phyloP scores from a whole-genome alignment of 2,888 invertebrate genomes.

The Chorisops tibialis region DNA sequence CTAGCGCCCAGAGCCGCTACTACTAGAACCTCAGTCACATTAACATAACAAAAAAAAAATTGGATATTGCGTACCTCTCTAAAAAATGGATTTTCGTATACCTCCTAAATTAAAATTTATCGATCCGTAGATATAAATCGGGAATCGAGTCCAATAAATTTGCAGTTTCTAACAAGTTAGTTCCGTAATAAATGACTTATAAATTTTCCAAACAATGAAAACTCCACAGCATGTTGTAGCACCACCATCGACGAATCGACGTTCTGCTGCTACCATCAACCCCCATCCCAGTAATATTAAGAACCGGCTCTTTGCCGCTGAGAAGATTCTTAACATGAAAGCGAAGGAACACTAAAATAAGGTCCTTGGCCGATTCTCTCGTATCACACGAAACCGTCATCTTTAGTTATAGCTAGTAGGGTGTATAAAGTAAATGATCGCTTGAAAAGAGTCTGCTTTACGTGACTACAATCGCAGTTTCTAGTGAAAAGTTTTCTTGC shows the following conservation, averaged over 20 bases:
- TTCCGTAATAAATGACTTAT: conserved; percentile 37
- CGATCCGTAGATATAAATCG: conserved; percentile 37
- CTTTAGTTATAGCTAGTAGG: too few species aligned
- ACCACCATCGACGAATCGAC: background rate
- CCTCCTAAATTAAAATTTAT: conserved; percentile 36
- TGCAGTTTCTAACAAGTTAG: conserved; percentile 35
- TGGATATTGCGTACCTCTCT: background rate
- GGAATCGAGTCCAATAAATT: conserved; percentile 37
- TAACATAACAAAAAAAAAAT: too few species aligned
- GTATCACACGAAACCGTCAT: too few species aligned
- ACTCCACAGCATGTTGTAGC: conserved; percentile 10
- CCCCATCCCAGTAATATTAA: background rate
- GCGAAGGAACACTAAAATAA: too few species aligned
- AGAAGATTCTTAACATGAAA: too few species aligned
- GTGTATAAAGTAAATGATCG: background rate
- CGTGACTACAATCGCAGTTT: conserved; percentile 24
- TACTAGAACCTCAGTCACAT: too few species aligned
- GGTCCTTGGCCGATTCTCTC: too few species aligned
- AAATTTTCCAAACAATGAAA: conserved; percentile 31
- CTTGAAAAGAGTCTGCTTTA: conserved; percentile 15
- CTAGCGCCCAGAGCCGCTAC: too few species aligned
- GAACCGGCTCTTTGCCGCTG: background rate
- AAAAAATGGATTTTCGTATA: background rate
- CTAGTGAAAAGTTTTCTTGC: conserved; percentile 12
- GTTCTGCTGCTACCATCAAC: background rate